phyloP scores from a whole-genome alignment of 1,140 invertebrate genomes.

The Temnothorax longispinosus region DNA sequence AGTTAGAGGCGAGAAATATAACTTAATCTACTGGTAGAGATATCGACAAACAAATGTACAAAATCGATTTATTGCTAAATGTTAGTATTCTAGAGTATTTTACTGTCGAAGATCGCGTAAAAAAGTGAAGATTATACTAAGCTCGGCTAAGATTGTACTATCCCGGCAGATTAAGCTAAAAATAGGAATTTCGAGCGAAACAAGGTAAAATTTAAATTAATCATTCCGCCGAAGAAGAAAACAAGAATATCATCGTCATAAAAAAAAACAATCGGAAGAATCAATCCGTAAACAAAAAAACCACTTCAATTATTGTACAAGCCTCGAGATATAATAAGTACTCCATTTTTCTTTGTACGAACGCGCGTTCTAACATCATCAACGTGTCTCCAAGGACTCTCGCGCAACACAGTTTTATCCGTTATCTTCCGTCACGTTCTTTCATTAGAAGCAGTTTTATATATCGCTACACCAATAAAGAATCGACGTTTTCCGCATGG shows the following conservation, averaged over 20 bases:
- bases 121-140: conserved; percentile 62
- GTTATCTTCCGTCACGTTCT: conserved; percentile 47
- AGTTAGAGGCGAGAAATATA: conserved; percentile 63
- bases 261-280: neutral
- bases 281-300: conserved; percentile 17
- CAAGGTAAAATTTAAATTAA: neutral
- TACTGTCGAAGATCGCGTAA: conserved; percentile 74
- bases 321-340: conserved; percentile 23
- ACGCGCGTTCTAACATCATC: conserved; percentile 63
- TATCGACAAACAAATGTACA: conserved; percentile 82
- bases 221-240: conserved; percentile 16
- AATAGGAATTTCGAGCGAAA: conserved; percentile 8
- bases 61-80: conserved; percentile 83
- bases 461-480: neutral
- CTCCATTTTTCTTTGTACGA: conserved; percentile 60
- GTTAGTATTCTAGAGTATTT: conserved; percentile 84
- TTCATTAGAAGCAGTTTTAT: conserved; percentile 48
- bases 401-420: conserved; percentile 40
- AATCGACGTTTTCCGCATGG: conserved; percentile 37
- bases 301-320: neutral
- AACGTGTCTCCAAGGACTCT: conserved; percentile 57
- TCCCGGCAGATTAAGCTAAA: conserved; percentile 54
- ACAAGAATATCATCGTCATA: neutral
- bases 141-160: conserved; percentile 68
- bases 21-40: conserved; percentile 72